phyloP scores from a whole-genome alignment of 2,113 vertebrate genomes.

The Amphilophus citrinellus region DNA sequence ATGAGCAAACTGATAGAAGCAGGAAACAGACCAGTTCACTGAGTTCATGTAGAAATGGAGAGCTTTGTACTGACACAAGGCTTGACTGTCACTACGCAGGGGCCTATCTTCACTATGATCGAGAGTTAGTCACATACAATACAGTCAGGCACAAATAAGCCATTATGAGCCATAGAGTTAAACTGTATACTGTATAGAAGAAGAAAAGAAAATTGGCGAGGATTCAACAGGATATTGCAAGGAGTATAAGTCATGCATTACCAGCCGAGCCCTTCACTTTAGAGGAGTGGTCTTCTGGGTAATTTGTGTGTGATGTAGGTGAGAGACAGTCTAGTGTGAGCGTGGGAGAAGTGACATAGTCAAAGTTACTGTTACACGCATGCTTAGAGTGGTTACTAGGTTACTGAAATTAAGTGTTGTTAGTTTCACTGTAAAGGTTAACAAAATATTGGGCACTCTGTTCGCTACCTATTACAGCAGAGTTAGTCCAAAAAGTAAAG shows the following conservation, averaged over 20 bases:
- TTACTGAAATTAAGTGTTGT: background rate
- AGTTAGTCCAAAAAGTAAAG: background rate
- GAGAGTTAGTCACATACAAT: conserved; percentile 29
- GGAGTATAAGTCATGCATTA: background rate
- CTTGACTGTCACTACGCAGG: conserved; percentile 54
- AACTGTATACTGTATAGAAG: background rate
- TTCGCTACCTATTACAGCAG: background rate
- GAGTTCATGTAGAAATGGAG: conserved; percentile 73
- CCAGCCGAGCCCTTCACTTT: background rate
- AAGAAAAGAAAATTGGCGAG: background rate
- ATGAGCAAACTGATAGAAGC: conserved; percentile 66
- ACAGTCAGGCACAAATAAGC: conserved; percentile 51
- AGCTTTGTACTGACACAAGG: conserved; percentile 75
- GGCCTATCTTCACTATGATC: conserved; percentile 61
- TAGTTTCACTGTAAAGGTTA: background rate
- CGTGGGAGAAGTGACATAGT: background rate
- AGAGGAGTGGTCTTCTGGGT: background rate
- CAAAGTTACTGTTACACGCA: background rate
- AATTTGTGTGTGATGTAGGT: background rate
- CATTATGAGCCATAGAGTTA: conserved; percentile 28
- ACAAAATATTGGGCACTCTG: background rate
- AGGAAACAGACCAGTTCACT: conserved; percentile 72
- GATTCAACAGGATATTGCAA: conserved; percentile 8
- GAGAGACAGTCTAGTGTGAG: background rate
- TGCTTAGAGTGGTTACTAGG: no score